Evolutionary conservation across 2,888 invertebrate genomes (phyloP), one percentile per base, ranked within the genome.

Genomic region (Ennomos quercinarius): DNA sequence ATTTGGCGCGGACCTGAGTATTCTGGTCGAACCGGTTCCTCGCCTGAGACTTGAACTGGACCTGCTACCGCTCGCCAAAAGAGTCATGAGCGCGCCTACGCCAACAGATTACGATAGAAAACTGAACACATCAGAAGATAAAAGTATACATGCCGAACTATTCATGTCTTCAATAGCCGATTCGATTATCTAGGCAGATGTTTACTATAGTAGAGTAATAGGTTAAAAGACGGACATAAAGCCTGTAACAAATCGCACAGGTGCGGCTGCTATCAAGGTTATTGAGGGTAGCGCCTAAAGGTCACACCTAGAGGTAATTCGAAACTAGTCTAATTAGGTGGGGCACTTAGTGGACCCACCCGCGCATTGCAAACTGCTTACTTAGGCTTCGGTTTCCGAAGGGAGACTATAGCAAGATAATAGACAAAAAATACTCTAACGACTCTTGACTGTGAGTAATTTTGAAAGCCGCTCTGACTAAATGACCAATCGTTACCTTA

Each of bases 1-100:
- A 86, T 86, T 86, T 65, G 62, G 69, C 69, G 64, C 83, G 80
- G 79, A 81, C 80, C 81, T 81, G 81, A 73, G 83, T 82, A 83
- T 89, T 89, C 90, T 90, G 80, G 91, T 91, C 84, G 79, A 80
- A 91, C 91, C 91, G 91, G 91, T 91, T 91, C 74, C 73, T 68
- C 71, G 84, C 71, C 80, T 78, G 84, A 85, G 84, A 77, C 85
- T 83, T 82, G 82, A 82, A 87, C 83, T 87, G 89, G 89, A 89
- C 88, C 87, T 87, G 89, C 89, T 83, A 82, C 86, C 81, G 80
- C 80, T 81, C 80, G 85, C 89, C 85, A 88, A 89, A 88, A 86
- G 89, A 86, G 83, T 71, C 72, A 73, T 72, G 79, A 78, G 77
- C 79, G 84, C 81, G 86, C 83, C 81, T 84, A 84, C 80, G 80